Percentiles rank a stretch among this genome's conserved stretches.
These are phyloP conservation scores for Holothuria glaberrima DNA, from an alignment of 35 echinoderm and acorn worm genomes.

Conservation along the genomic window DNA sequence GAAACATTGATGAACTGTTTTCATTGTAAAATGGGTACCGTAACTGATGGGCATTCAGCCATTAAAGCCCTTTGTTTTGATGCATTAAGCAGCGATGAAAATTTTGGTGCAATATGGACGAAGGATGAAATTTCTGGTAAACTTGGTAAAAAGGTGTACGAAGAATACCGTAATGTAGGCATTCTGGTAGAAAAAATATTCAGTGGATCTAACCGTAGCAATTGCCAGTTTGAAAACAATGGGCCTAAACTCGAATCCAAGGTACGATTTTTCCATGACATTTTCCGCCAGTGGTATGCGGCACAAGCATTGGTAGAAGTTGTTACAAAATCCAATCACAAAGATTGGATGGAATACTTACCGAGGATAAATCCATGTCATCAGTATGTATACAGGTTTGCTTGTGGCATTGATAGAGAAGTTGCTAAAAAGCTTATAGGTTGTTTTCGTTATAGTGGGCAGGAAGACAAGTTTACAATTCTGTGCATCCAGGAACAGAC, in stretches of 20 bases:
- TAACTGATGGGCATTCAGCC: no score
- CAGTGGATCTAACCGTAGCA: background rate
- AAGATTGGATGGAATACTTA: background rate
- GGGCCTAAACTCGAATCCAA: no score
- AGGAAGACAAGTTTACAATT: background rate
- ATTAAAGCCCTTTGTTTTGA: no score
- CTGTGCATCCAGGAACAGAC: background rate
- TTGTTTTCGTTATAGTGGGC: background rate
- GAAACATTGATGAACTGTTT: no score
- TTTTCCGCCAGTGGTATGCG: constrained; percentile 40
- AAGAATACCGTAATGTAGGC: background rate
- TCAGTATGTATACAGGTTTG: background rate
- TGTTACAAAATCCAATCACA: background rate
- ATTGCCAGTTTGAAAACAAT: background rate
- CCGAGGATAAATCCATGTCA: background rate
- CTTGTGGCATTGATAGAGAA: background rate
- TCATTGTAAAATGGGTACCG: no score
- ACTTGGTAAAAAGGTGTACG: background rate
- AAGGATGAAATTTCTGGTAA: background rate
- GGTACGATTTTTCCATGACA: constrained; percentile 16
- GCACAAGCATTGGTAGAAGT: background rate
- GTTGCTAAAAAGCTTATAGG: background rate
- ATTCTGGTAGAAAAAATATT: background rate
- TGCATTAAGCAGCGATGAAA: background rate
- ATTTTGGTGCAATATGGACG: background rate